These are phyloP conservation scores for Rhamnusium bicolor DNA, from an alignment of 2,888 invertebrate genomes.

Conservation along the genomic window DNA sequence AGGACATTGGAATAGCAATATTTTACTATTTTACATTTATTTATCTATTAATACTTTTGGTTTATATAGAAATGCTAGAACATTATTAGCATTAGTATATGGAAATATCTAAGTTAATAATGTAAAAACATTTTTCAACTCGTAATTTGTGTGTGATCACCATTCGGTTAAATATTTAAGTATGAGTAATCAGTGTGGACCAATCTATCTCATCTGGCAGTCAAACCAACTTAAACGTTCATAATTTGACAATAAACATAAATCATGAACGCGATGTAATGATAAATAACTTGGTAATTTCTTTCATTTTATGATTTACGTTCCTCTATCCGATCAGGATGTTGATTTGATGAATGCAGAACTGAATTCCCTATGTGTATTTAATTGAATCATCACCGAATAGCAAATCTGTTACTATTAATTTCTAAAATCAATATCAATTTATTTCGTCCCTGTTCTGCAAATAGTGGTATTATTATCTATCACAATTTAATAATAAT, in stretches of 20 bases:
- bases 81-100: too few relatives aligned
- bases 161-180: not conserved
- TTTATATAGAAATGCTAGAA: too few relatives aligned
- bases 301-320: not conserved
- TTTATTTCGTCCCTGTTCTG: not conserved
- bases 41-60: too few relatives aligned
- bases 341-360: not conserved
- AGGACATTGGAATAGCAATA: too few relatives aligned
- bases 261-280: not conserved
- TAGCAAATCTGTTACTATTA: not conserved
- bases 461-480: not conserved
- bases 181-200: not conserved
- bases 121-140: not conserved
- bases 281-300: not conserved
- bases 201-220: not conserved
- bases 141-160: not conserved
- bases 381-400: not conserved
- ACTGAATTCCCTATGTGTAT: not conserved
- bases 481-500: not conserved
- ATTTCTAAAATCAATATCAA: slow-evolving; percentile 3
- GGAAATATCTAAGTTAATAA: too few relatives aligned
- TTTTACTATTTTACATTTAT: too few relatives aligned
- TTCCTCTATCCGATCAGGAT: not conserved
- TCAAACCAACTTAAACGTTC: not conserved
- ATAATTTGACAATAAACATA: not conserved